phyloP scores from a whole-genome alignment of 2,113 vertebrate genomes.

The Zeus faber region DNA sequence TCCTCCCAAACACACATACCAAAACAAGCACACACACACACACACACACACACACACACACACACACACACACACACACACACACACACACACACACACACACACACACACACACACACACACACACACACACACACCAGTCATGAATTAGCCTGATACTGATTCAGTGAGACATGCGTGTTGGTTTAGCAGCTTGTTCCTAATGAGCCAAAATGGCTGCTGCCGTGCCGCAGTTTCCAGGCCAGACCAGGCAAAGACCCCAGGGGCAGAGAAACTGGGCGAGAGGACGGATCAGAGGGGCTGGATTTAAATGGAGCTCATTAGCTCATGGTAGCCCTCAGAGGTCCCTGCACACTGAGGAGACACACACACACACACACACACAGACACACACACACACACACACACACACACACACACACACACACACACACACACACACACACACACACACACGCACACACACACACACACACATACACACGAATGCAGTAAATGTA shows the following conservation, averaged over 20 bases:
- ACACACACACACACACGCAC: constrained; percentile 2
- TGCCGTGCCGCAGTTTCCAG: constrained; percentile 57
- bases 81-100: background rate
- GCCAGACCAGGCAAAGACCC: constrained; percentile 57
- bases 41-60: too few relatives aligned
- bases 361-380: constrained; percentile 33
- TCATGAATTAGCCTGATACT: constrained; percentile 51
- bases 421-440: constrained; percentile 13
- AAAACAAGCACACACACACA: too few relatives aligned
- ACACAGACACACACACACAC: too few relatives aligned
- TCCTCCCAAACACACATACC: too few relatives aligned
- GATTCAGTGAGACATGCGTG: constrained; percentile 54
- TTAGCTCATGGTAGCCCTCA: constrained; percentile 61
- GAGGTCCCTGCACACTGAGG: constrained; percentile 57
- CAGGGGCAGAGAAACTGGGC: constrained; percentile 65
- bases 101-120: background rate
- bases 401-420: constrained; percentile 14
- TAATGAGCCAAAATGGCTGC: constrained; percentile 71
- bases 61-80: too few relatives aligned
- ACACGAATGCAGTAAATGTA: constrained; percentile 11
- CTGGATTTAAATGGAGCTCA: constrained; percentile 73
- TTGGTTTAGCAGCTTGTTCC: constrained; percentile 56
- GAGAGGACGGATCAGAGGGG: constrained; percentile 64
- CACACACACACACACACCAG: constrained; percentile 9
- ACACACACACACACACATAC: constrained; percentile 10